Evolutionary conservation across 2,797 vertebrate species (phyloP), one percentile per base, ranked within the genome.

Genomic region (Anableps anableps): DNA sequence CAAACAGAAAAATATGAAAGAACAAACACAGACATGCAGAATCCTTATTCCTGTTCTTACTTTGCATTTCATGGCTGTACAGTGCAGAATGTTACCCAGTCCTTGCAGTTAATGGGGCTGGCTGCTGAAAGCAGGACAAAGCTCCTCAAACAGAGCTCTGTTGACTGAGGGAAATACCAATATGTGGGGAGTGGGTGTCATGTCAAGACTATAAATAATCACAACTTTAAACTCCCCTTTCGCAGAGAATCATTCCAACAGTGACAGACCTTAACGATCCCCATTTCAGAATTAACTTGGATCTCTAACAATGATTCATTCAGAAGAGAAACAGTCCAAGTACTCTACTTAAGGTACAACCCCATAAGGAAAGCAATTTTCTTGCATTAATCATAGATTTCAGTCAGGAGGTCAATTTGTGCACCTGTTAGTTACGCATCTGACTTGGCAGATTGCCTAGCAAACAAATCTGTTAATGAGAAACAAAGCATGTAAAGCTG

Each of bases 151-250:
- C 94, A 95, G 83, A 84, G 88, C 80, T 90, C 78, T 95, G 95
- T 95, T 95, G 93, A 94, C 92, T 84, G 55, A 94, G 90, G 94
- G 94, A 95, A 96, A 95, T 94, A 89, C 92, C 93, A 93, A 89
- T 86, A 93, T 91, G 90, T 92, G 91, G 88, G 89, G 90, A 92
- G 89, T 90, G 90, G 89, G 91, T 93, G 93, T 91, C 91, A 91
- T 93, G 93, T 94, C 91, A 93, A 76, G 86, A 90, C 91, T 92
- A 93, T 93, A 94, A 94, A 94, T 93, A 94, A 95, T 95, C 92
- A 88, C 91, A 87, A 89, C 21, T 68, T 41, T 68, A 68, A 68
- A 26, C 36, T 68, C 64, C 36, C 21, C 76, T 92, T 77, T 80
- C 80, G 86, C 82, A 77, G 87, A 87, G 88, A 91, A 87, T 93